Evolutionary conservation across 2,797 vertebrate species (phyloP).

Genomic region (Delichon dasypus): DNA sequence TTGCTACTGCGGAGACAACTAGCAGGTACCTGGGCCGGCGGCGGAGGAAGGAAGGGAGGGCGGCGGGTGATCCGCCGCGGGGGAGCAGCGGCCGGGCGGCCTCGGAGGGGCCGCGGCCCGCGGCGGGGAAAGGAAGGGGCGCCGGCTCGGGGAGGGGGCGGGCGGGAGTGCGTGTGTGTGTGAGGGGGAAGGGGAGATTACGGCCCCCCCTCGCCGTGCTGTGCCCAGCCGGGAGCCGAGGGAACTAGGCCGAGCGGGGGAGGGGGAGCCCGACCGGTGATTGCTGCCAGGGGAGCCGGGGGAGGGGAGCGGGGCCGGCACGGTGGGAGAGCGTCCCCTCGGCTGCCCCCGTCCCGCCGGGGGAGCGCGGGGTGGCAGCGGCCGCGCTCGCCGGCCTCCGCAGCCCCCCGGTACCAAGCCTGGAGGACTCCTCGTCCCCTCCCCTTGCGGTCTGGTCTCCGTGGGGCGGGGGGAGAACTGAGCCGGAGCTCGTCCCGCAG

Average conservation of each 20-base stretch:
- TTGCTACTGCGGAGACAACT: slow-evolving; percentile 96
- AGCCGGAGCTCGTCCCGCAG: background rate
- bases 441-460: background rate
- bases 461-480: no score
- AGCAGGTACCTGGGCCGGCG: slow-evolving; percentile 83
- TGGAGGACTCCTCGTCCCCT: background rate
- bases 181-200: slow-evolving; percentile 23
- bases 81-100: background rate
- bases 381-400: background rate
- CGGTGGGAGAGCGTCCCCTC: background rate
- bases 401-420: no score
- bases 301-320: background rate
- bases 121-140: background rate
- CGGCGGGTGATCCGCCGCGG: background rate
- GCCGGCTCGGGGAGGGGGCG: background rate
- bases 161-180: background rate
- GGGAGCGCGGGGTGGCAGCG: background rate
- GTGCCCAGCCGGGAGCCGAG: slow-evolving; percentile 23
- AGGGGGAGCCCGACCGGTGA: background rate
- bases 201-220: background rate
- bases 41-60: background rate
- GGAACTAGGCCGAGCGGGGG: slow-evolving; percentile 42
- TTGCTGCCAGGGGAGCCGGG: slow-evolving; percentile 22
- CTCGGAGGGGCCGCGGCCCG: background rate
- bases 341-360: background rate